Base-by-base conservation (phyloP, 2,888 invertebrate species). In the Sminthurides aquaticus region DNA sequence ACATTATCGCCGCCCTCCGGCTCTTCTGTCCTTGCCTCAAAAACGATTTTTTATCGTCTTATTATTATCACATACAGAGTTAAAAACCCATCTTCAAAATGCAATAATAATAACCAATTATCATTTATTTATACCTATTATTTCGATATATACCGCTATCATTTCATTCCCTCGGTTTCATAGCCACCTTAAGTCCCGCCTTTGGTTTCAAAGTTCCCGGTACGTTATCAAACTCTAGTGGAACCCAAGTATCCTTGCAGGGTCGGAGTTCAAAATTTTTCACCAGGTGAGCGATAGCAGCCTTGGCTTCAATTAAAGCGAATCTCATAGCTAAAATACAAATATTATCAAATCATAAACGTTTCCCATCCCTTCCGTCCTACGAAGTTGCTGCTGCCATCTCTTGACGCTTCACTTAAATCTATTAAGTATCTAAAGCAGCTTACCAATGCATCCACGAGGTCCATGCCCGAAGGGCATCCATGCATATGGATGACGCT, bases 401-500 rank as follows among this genome's bases (percentile, higher is more conserved):
- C 43, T 15, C 5, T 34, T 34, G 43, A 34, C 15, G 15, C 5
- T 34, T 11, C 15, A 34, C 5, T 34, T 34, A 34, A 34, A 34
- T 11, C 5, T 15, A 34, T 15, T 34, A 34, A 15, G 15, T 34
- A 34, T n/a, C n/a, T n/a, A 34, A 11, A 34, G 43, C 20, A 1
- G 25, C 56, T 54, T 59, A 69, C 70, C 70, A 54, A 69, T 67
- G 29, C 65, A 70, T 57, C 64, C 66, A 18, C 70, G 27, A 0
- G 69, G 69, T 1, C 72, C 72, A 29, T 48, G 62, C 24, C 72
- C 72, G 62, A 71, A 71, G 1, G 71, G 62, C 34, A 65, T 22
- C n/a, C 26, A 69, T n/a, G 68, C 65, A 43, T 60, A 62, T 1
- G 67, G 61, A 62, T 58, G 52, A 15, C 68, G 34, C 18, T 57